A percentile compares a stretch with the other conserved stretches of the same genome.
phyloP scores from a whole-genome alignment of 2,888 invertebrate species.

The Alentia gelatinosa region DNA sequence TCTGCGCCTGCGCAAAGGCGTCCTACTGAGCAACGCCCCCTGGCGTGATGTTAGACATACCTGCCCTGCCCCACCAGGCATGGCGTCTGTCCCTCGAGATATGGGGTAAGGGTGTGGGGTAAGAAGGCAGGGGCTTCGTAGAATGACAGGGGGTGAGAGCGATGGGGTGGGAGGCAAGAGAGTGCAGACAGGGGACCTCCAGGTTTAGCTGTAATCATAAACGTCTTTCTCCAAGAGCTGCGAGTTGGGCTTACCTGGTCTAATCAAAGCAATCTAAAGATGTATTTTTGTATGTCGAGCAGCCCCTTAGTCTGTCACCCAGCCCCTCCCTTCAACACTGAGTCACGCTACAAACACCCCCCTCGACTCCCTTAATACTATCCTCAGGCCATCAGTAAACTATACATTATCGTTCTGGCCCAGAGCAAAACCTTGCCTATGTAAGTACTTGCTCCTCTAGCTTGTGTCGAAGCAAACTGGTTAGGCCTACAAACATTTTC shows the following conservation, averaged over 20 bases:
- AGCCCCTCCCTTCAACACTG: not conserved
- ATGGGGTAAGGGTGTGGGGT: not conserved
- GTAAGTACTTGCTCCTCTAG: too few relatives aligned
- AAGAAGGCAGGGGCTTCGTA: not conserved
- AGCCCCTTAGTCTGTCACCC: not conserved
- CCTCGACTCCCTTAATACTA: too few relatives aligned
- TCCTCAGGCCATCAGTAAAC: too few relatives aligned
- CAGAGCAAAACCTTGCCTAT: too few relatives aligned
- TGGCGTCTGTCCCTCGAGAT: not conserved
- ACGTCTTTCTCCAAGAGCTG: not conserved
- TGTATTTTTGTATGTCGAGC: not conserved
- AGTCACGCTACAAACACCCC: too few relatives aligned
- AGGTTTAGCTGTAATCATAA: not conserved
- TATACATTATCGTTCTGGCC: too few relatives aligned
- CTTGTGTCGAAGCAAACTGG: too few relatives aligned
- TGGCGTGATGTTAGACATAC: not conserved
- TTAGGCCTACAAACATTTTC: too few relatives aligned
- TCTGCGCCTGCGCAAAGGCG: not conserved
- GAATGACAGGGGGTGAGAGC: not conserved
- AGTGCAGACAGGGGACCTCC: not conserved
- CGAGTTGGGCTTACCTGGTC: not conserved
- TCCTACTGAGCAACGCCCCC: not conserved
- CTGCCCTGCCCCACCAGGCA: not conserved
- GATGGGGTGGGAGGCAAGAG: not conserved
- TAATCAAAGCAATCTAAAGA: too few relatives aligned